Percentiles rank a stretch among this genome's conserved stretches.
phyloP scores from a whole-genome alignment of 2,888 invertebrate species.

The Lasioglossum marginatum region DNA sequence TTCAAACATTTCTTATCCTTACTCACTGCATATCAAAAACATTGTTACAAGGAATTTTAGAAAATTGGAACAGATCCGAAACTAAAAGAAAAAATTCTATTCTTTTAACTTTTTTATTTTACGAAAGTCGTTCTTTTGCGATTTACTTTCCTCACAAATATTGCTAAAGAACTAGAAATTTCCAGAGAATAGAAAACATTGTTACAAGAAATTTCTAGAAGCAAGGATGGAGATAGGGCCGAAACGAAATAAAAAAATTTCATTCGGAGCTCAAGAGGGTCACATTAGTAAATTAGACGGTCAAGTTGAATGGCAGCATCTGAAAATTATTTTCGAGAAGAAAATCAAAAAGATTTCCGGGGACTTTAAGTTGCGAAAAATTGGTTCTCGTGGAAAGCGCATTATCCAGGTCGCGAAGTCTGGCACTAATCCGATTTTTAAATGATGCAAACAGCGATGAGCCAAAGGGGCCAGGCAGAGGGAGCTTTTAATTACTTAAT shows the following conservation, averaged over 20 bases:
- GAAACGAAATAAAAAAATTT: too few species aligned
- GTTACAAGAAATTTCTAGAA: too few species aligned
- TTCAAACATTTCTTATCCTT: too few species aligned
- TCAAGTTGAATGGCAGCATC: not conserved
- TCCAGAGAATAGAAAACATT: too few species aligned
- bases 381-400: not conserved
- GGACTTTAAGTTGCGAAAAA: not conserved
- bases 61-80: not conserved
- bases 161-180: too few species aligned
- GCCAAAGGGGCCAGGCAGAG: not conserved
- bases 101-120: too few species aligned
- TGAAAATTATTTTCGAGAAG: not conserved
- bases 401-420: not conserved
- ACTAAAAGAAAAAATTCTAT: not conserved
- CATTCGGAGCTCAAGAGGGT: too few species aligned
- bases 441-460: not conserved
- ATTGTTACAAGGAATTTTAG: not conserved
- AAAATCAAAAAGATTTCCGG: not conserved
- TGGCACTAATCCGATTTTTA: not conserved
- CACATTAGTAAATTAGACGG: too few species aligned
- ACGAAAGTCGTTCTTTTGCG: too few species aligned
- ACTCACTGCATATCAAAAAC: too few species aligned
- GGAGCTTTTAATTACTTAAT: constrained; percentile 3
- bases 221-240: too few species aligned
- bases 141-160: too few species aligned